phyloP scores from a whole-genome alignment of 2,113 vertebrate genomes.

The Actinemys pallida region DNA sequence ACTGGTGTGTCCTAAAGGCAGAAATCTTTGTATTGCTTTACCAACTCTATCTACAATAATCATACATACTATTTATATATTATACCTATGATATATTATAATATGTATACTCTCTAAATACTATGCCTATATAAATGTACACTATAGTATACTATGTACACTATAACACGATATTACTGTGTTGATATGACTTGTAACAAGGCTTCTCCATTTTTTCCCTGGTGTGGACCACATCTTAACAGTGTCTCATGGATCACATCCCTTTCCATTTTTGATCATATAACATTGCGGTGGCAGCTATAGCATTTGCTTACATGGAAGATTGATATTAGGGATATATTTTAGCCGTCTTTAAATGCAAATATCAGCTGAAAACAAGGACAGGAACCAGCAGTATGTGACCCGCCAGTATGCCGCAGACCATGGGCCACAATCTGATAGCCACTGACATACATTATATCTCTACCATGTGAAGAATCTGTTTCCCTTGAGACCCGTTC shows the following conservation, averaged over 20 bases:
- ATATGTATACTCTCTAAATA: slow-evolving; percentile 35
- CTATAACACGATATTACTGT: not conserved
- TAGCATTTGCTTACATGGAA: not conserved
- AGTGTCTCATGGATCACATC: not conserved
- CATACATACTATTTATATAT: slow-evolving; percentile 14
- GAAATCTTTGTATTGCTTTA: not conserved
- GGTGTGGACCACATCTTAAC: not conserved
- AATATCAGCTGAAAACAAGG: not conserved
- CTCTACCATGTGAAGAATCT: rapidly evolving
- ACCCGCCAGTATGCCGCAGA: rapidly evolving
- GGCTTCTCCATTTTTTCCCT: not conserved
- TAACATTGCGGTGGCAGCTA: not conserved
- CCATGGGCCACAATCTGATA: not conserved
- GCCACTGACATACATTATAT: not conserved
- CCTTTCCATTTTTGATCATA: slow-evolving; percentile 1
- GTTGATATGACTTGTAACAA: not conserved
- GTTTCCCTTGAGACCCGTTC: not conserved
- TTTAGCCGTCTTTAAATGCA: slow-evolving; percentile 16
- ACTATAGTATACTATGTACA: too few species aligned
- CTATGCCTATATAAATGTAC: not conserved
- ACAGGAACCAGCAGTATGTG: not conserved
- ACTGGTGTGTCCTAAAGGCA: not conserved
- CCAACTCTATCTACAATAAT: not conserved
- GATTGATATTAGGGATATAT: not conserved
- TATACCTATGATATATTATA: not conserved